Base-by-base conservation (phyloP, 2,797 vertebrate genomes). In the Eulemur coronatus region DNA sequence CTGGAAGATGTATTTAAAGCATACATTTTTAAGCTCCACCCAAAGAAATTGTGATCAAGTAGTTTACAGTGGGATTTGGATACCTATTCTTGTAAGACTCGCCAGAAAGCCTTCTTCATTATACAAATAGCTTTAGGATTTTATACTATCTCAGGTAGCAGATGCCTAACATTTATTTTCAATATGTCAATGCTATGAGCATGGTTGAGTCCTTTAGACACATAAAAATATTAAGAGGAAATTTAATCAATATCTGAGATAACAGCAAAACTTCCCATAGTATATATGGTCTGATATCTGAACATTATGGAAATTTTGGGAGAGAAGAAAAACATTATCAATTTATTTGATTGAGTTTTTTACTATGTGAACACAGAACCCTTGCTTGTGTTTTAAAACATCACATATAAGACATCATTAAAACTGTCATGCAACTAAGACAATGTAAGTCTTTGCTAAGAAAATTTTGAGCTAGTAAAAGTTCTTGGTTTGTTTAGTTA, bases 331-430 rank as follows among this genome's bases (percentile, higher is more conserved):
- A 61, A 13, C 17, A 15, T 63, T 30, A 72, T 69, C 4, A 33
- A 20, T 30, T 35, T 78, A 15, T 33, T 63, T 80, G 3, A 89
- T 52, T 92, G 28, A 79, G 7, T 85, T 82, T 84, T 46, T 28
- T 75, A 30, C 50, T 88, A 63, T 63, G 5, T 57, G 50, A 89
- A 69, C 63, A 70, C n/a, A 69, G 38, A 78, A 11, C 80, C 10
- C 13, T 87, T 76, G n/a, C 46, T 69, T 57, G 30, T n/a, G 85
- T 28, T 94, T 91, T 63, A 30, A 95, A 95, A 57, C 26, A 35
- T 48, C 65, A 50, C 15, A 26, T 43, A 78, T 17, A 67, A 93
- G 15, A 35, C 33, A 41, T 61, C 78, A 73, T 41, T 28, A 85
- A 80, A 55, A 8, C 20, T 67, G 24, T n/a, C 38, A 59, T 72